Evolutionary conservation across 2,113 vertebrate species (phyloP).

Genomic region (Okapia johnstoni): DNA sequence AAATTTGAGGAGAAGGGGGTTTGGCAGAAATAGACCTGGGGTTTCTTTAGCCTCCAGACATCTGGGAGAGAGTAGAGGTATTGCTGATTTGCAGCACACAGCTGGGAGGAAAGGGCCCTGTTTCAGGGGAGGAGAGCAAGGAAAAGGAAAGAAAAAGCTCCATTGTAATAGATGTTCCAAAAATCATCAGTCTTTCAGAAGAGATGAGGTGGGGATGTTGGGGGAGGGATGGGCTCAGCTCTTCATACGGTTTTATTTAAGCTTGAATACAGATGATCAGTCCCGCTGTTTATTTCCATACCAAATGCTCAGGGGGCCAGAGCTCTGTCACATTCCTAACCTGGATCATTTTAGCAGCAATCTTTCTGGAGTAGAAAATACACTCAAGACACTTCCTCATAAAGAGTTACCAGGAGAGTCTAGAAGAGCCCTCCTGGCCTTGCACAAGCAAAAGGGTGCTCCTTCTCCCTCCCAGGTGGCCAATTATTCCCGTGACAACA

Average conservation of each 20-base stretch:
- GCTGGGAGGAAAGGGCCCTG: background rate
- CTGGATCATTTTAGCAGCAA: background rate
- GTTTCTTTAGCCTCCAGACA: background rate
- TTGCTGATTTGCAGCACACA: background rate
- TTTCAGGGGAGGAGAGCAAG: background rate
- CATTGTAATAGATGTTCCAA: constrained; percentile 24
- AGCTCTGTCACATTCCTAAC: constrained; percentile 40
- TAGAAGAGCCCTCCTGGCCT: background rate
- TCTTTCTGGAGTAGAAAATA: constrained; percentile 21
- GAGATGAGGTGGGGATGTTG: background rate
- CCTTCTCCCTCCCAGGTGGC: background rate
- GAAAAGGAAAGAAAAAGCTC: background rate
- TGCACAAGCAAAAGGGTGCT: background rate
- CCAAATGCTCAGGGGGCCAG: background rate
- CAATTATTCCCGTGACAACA: background rate
- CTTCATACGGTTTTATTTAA: constrained; percentile 53
- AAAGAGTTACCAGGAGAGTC: background rate
- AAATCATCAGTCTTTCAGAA: constrained; percentile 4
- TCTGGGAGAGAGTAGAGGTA: background rate
- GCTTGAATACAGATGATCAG: background rate
- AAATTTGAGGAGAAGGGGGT: background rate
- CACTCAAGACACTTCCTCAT: background rate
- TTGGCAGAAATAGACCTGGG: background rate
- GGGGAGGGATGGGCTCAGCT: background rate
- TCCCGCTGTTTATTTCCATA: constrained; percentile 31